These are phyloP conservation scores for Archaeoteleia sp. DNA, from an alignment of 2,888 invertebrate genomes.

Conservation along the genomic window DNA sequence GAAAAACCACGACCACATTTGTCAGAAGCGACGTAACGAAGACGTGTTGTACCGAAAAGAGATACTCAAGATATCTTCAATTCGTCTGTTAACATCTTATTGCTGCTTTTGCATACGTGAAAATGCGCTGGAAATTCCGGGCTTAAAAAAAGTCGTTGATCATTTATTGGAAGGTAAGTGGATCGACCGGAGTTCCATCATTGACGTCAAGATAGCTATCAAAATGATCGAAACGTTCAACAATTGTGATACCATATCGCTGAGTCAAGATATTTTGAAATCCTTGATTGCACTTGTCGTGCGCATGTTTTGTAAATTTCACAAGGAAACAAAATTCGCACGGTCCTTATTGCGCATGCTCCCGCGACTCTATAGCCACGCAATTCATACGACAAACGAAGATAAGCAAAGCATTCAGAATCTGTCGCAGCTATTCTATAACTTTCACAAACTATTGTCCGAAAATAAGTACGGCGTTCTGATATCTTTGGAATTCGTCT, in stretches of 20 bases:
- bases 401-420: slow-evolving; percentile 27
- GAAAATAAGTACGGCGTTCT: slow-evolving; percentile 68
- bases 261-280: slow-evolving; percentile 59
- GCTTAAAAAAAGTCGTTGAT: slow-evolving; percentile 57
- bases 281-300: slow-evolving; percentile 64
- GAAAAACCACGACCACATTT: slow-evolving; percentile 10
- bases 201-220: slow-evolving; percentile 65
- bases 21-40: slow-evolving; percentile 1
- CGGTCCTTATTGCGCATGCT: slow-evolving; percentile 68
- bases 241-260: slow-evolving; percentile 48
- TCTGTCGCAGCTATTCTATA: slow-evolving; percentile 43
- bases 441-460: slow-evolving; percentile 44
- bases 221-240: slow-evolving; percentile 67
- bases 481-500: slow-evolving; percentile 70
- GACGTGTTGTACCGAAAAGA: slow-evolving; percentile 40
- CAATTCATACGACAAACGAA: slow-evolving; percentile 9
- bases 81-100: slow-evolving; percentile 61
- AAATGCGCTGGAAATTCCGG: slow-evolving; percentile 41
- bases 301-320: slow-evolving; percentile 64
- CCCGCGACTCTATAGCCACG: slow-evolving; percentile 59
- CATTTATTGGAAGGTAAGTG: slow-evolving; percentile 63
- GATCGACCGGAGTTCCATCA: slow-evolving; percentile 52
- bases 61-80: slow-evolving; percentile 58
- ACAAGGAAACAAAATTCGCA: slow-evolving; percentile 66
- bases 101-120: slow-evolving; percentile 55